A percentile compares a stretch with the other conserved stretches of the same genome.
phyloP scores from a whole-genome alignment of 2,888 invertebrate genomes.

The Coleophora flavipennella region DNA sequence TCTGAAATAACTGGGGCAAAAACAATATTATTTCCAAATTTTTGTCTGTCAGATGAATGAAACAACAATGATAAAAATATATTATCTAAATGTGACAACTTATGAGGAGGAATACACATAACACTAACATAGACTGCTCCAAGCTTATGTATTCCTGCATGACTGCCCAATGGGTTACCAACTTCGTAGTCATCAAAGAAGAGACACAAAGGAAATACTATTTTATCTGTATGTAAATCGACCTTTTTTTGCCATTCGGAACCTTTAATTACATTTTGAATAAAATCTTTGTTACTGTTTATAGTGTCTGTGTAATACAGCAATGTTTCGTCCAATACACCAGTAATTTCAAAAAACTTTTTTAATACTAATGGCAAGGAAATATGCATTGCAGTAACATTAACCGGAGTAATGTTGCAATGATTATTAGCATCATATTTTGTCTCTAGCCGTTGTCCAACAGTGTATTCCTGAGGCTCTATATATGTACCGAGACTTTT shows the following conservation, averaged over 20 bases:
- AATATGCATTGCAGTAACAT: constrained; percentile 4
- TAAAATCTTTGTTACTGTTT: constrained; percentile 1
- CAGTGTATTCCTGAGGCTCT: constrained; percentile 3
- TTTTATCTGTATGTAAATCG: constrained; percentile 4
- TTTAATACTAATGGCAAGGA: constrained; percentile 2
- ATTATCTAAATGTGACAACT: too few relatives aligned
- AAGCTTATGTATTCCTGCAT: constrained; percentile 9
- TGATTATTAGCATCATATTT: constrained; percentile 5
- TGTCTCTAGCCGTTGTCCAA: constrained; percentile 6
- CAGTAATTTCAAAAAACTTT: constrained; percentile 3
- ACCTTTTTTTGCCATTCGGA: constrained; percentile 5
- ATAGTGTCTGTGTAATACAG: constrained; percentile 1
- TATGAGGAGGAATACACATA: too few relatives aligned
- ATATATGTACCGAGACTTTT: constrained; percentile 4
- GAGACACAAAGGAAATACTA: constrained; percentile 6
- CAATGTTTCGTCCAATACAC: constrained; percentile 3
- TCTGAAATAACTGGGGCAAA: too few relatives aligned
- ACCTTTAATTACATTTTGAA: constrained; percentile 4
- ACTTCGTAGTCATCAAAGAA: constrained; percentile 10
- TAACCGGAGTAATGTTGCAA: constrained; percentile 5
- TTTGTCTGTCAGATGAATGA: too few relatives aligned
- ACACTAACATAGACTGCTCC: too few relatives aligned
- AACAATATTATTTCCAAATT: too few relatives aligned
- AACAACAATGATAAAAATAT: too few relatives aligned
- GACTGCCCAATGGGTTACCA: constrained; percentile 9